Evolutionary conservation across 2,113 vertebrate species (phyloP), one percentile per base, ranked within the genome.

Genomic region (Nymphicus hollandicus): DNA sequence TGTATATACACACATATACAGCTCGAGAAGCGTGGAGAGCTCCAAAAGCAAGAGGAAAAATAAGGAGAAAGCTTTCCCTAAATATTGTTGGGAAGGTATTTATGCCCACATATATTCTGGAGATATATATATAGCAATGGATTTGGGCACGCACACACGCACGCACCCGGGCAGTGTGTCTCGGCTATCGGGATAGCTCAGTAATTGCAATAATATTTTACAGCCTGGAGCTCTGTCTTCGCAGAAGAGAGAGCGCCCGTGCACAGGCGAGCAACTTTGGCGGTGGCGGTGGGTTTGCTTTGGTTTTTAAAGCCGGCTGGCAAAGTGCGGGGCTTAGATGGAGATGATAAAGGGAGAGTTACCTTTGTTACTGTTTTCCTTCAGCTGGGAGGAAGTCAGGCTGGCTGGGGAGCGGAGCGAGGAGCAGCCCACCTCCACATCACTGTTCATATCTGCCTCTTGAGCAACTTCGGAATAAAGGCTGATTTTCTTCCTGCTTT

Each of bases 291-390:
- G 86, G 91, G 61, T 81, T 94, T 70, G 77, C 89, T 81, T 52
- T 33, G 80, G 1, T 61, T 81, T 95, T 43, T 46, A 91, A 91
- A 95, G 90, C 20, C 77, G 19, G 43, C 44, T 25, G 81, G 69
- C 65, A 82, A 95, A 95, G 74, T 12, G 88, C 19, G 56, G 90
- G 79, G 72, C 80, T 96, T 81, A 88, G 87, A 19, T 61, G 82
- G 89, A 91, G 86, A 43, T 65, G 65, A 86, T 61, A 78, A 77
- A 91, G 47, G 95, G 71, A 95, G 72, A 49, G 81, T 97, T 98
- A 99, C 99, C 99, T 99, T 99, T 99, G 98, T 98, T 98, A 91
- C 97, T 99, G 98, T 99, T 99, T 96, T 99, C 99, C 98, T 99
- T 99, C 95, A 99, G 99, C 95, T 99, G 99, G 89, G 98, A 98